Percentiles rank a stretch among this genome's conserved stretches.
phyloP scores from a whole-genome alignment of 1,140 invertebrate species.

The Cydia strobilella region DNA sequence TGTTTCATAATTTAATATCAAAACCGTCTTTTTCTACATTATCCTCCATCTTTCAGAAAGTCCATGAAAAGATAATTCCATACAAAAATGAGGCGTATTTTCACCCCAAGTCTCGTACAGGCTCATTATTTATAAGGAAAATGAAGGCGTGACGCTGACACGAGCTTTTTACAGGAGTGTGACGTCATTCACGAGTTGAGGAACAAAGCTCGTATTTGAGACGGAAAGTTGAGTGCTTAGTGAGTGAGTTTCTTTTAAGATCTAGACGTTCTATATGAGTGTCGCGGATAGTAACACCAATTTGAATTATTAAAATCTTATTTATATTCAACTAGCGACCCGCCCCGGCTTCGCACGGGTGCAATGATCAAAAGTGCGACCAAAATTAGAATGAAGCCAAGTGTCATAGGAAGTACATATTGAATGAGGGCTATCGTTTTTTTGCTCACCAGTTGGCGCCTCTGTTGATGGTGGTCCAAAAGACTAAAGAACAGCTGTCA shows the following conservation, averaged over 20 bases:
- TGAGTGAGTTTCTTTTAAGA: background rate
- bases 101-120: background rate
- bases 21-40: background rate
- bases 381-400: no score
- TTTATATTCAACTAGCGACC: no score
- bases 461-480: no score
- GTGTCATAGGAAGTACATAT: no score
- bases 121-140: background rate
- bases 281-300: no score
- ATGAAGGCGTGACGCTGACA: constrained; percentile 1
- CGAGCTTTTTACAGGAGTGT: background rate
- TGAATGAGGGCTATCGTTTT: no score
- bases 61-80: background rate
- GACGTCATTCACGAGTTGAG: background rate
- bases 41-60: background rate
- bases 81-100: background rate
- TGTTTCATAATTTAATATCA: background rate
- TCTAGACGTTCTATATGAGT: background rate
- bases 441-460: no score
- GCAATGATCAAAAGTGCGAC: no score
- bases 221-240: background rate
- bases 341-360: no score
- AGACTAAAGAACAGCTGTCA: no score
- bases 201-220: background rate
- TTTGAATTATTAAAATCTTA: no score